Evolutionary conservation across 1,140 invertebrate genomes (phyloP).

Genomic region (Antheraea pernyi): DNA sequence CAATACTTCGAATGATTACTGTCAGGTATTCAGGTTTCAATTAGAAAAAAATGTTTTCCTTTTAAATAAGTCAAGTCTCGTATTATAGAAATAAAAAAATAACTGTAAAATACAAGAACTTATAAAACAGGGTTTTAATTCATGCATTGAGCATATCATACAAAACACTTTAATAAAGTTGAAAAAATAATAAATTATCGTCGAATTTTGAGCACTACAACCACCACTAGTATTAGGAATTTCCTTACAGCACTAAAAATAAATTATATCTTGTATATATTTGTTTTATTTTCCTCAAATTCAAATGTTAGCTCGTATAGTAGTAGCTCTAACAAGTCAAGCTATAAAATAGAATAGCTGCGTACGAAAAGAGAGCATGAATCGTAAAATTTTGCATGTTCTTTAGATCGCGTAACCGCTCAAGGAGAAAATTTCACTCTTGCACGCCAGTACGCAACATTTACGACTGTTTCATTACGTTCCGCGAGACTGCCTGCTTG

Average conservation of each 20-base stretch:
- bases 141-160: too few relatives aligned
- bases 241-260: too few relatives aligned
- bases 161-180: too few relatives aligned
- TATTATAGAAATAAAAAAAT: too few relatives aligned
- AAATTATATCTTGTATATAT: not conserved
- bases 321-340: constrained; percentile 22
- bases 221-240: too few relatives aligned
- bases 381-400: constrained; percentile 57
- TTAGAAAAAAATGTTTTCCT: too few relatives aligned
- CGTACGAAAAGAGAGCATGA: constrained; percentile 31
- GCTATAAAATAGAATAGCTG: constrained; percentile 27
- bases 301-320: constrained; percentile 1
- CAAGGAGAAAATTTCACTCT: constrained; percentile 51
- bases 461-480: constrained; percentile 58
- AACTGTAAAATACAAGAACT: too few relatives aligned
- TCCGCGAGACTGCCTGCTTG: constrained; percentile 40
- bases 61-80: too few relatives aligned
- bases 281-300: not conserved
- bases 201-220: too few relatives aligned
- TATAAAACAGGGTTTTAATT: too few relatives aligned
- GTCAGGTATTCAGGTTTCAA: too few relatives aligned
- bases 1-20: not conserved
- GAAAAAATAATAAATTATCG: too few relatives aligned
- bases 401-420: constrained; percentile 41
- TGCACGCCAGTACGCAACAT: constrained; percentile 48